These are phyloP conservation scores for Plectropomus leopardus DNA, from an alignment of 2,113 vertebrate species.

Conservation along the genomic window DNA sequence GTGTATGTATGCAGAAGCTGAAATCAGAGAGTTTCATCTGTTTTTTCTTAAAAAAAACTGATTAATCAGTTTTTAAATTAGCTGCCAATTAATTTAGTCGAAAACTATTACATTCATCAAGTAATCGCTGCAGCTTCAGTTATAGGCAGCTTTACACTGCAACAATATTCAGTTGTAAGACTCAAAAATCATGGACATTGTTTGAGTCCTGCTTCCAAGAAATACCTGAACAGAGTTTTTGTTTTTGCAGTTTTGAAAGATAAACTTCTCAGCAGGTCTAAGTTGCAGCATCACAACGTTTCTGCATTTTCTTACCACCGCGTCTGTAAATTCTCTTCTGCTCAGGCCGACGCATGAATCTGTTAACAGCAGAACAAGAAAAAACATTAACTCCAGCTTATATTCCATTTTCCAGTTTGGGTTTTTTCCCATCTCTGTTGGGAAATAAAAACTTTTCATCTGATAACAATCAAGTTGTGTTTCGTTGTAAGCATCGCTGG, in stretches of 20 bases:
- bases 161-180: neutral
- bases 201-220: neutral
- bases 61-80: too few relatives aligned
- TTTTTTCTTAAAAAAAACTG: too few relatives aligned
- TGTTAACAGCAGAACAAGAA: constrained; percentile 60
- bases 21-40: too few relatives aligned
- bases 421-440: constrained; percentile 2
- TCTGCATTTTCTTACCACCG: constrained; percentile 71
- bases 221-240: neutral
- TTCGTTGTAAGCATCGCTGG: neutral
- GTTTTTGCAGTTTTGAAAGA: neutral
- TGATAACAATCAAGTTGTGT: neutral
- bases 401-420: constrained; percentile 41
- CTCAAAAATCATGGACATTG: neutral
- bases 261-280: too few relatives aligned
- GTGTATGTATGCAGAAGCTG: too few relatives aligned
- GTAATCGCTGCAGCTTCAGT: too few relatives aligned
- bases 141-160: neutral
- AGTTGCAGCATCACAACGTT: neutral
- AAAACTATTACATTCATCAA: too few relatives aligned
- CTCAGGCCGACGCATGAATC: constrained; percentile 49
- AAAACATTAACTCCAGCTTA: constrained; percentile 52
- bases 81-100: neutral
- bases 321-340: constrained; percentile 56
- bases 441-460: neutral